Percentiles rank a stretch among this genome's conserved stretches.
These are phyloP conservation scores for Leptobrachium leishanense DNA, from an alignment of 2,113 vertebrate species.

Conservation along the genomic window DNA sequence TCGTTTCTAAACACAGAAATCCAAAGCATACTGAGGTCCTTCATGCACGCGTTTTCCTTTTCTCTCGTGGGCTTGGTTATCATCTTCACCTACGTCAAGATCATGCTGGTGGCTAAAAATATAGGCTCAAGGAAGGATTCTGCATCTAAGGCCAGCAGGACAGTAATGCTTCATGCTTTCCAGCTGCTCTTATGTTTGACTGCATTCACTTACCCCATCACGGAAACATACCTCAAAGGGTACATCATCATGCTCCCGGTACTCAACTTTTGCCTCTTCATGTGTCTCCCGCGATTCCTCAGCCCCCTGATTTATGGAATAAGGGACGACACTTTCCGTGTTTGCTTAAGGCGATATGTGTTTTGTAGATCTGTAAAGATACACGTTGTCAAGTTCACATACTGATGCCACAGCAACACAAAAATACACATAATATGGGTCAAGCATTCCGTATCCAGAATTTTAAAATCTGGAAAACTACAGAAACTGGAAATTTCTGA, in stretches of 20 bases:
- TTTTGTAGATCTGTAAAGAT: not conserved
- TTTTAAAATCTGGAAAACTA: too few relatives aligned
- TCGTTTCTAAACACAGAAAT: not conserved
- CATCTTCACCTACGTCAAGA: constrained; percentile 12
- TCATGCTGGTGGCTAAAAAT: not conserved
- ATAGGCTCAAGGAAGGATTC: not conserved
- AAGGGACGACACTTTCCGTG: not conserved
- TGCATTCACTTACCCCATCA: not conserved
- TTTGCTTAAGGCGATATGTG: not conserved
- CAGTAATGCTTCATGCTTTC: constrained; percentile 19
- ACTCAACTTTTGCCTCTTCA: not conserved
- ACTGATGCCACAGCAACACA: too few relatives aligned
- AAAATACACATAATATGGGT: too few relatives aligned
- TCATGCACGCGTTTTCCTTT: not conserved
- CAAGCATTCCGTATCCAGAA: too few relatives aligned
- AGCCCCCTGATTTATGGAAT: constrained; percentile 35
- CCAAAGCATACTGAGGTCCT: not conserved
- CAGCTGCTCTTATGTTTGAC: constrained; percentile 19
- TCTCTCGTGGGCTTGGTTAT: constrained; percentile 2
- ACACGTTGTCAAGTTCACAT: too few relatives aligned
- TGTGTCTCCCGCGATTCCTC: not conserved
- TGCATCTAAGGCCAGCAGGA: constrained; percentile 4
- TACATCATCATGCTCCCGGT: not conserved
- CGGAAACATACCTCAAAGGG: not conserved
- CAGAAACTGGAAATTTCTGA: too few relatives aligned